Conservation (phyloP, 2,888 invertebrate species). For the Chrysolina haemoptera region DNA sequence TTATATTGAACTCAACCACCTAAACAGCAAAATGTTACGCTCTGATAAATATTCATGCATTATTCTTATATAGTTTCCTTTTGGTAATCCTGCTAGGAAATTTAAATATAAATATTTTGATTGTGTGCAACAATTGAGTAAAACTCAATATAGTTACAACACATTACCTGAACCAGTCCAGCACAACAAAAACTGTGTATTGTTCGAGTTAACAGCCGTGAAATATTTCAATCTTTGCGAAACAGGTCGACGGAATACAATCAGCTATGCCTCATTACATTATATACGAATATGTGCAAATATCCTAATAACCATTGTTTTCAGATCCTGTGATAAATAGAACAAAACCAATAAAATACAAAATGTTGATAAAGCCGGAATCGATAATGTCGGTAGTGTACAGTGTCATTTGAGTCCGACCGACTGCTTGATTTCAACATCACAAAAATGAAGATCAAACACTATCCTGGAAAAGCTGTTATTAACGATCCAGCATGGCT, state of each 20-base stretch:
- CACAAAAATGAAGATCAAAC: slow-evolving; percentile 82
- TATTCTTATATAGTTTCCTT: neutral
- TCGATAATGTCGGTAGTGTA: slow-evolving; percentile 3
- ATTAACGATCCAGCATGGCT: slow-evolving; percentile 74
- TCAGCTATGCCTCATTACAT: slow-evolving; percentile 43
- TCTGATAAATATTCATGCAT: neutral
- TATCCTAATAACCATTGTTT: slow-evolving; percentile 40
- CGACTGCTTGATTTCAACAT: neutral
- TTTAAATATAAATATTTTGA: no score
- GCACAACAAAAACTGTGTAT: slow-evolving; percentile 40
- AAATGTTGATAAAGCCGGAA: slow-evolving; percentile 4
- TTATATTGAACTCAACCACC: no score
- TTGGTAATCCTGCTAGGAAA: neutral
- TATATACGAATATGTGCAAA: slow-evolving; percentile 29
- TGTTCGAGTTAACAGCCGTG: slow-evolving; percentile 38
- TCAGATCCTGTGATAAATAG: slow-evolving; percentile 39
- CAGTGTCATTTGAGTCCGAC: neutral
- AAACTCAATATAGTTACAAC: slow-evolving; percentile 38
- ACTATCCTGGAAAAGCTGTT: slow-evolving; percentile 88
- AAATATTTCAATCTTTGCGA: slow-evolving; percentile 32
- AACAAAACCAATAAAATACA: slow-evolving; percentile 32
- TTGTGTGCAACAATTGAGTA: slow-evolving; percentile 24
- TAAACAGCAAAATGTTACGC: neutral
- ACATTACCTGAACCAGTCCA: slow-evolving; percentile 27
- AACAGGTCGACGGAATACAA: slow-evolving; percentile 34